These are phyloP conservation scores for Nysson spinosus DNA, from an alignment of 2,888 invertebrate genomes.

Conservation along the genomic window DNA sequence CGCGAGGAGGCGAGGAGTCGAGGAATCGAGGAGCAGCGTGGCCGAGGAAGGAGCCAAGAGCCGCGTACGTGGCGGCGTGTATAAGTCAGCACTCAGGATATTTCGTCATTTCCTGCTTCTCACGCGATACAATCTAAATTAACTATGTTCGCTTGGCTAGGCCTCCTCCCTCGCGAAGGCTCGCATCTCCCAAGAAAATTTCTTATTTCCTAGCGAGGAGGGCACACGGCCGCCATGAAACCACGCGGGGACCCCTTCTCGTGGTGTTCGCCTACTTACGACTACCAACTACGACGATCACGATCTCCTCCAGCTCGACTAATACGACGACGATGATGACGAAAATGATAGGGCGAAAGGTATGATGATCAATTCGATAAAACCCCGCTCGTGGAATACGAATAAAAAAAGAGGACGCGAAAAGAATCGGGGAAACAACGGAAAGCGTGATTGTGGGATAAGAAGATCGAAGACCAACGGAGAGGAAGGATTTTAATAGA, in stretches of 20 bases:
- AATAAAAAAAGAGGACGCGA: too few species aligned
- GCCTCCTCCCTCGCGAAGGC: slow-evolving; percentile 71
- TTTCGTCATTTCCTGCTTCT: slow-evolving; percentile 78
- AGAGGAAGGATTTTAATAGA: neutral
- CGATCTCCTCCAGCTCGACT: neutral
- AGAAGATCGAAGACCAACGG: neutral
- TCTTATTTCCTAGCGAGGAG: slow-evolving; percentile 74
- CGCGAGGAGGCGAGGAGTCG: slow-evolving; percentile 65
- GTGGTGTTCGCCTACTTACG: too few species aligned
- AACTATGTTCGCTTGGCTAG: slow-evolving; percentile 78
- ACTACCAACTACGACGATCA: neutral
- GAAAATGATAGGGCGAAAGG: neutral
- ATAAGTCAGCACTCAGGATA: slow-evolving; percentile 77
- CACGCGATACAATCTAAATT: slow-evolving; percentile 78
- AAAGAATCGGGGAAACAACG: too few species aligned
- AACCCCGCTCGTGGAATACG: too few species aligned
- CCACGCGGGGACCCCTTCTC: slow-evolving; percentile 11
- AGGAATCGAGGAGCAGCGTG: slow-evolving; percentile 56
- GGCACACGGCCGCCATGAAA: slow-evolving; percentile 41
- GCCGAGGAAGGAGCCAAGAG: slow-evolving; percentile 38
- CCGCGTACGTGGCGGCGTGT: slow-evolving; percentile 63
- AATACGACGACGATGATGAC: neutral
- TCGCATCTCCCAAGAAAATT: slow-evolving; percentile 75
- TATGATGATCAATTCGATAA: too few species aligned
- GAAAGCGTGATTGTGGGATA: neutral